Conservation (phyloP, 1,140 invertebrate genomes). For the Drosophila fuyamai region DNA sequence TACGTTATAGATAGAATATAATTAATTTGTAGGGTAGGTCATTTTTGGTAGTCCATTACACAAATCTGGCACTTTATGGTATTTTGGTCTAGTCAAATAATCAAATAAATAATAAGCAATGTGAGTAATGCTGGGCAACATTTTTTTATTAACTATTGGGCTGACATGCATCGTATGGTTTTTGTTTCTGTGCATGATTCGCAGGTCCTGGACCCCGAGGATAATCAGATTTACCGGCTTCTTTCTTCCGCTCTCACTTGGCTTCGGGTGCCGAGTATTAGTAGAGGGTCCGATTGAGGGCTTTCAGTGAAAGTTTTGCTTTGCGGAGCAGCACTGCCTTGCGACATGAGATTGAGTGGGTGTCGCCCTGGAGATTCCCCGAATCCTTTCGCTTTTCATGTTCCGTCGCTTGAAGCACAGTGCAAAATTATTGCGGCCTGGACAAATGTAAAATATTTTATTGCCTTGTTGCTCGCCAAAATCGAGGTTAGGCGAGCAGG, state of each 20-base stretch:
- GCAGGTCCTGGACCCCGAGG: slow-evolving; percentile 14
- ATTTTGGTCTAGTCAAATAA: too few species aligned
- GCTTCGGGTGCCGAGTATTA: slow-evolving; percentile 15
- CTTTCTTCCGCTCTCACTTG: slow-evolving; percentile 3
- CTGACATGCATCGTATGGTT: background rate
- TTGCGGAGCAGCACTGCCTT: slow-evolving; percentile 19
- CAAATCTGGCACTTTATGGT: too few species aligned
- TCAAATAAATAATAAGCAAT: background rate
- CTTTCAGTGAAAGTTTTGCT: slow-evolving; percentile 14
- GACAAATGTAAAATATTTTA: slow-evolving; percentile 71
- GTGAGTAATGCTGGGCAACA: background rate
- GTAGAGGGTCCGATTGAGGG: background rate
- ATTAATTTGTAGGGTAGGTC: too few species aligned
- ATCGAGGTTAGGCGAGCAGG: slow-evolving; percentile 25
- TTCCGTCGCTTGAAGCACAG: slow-evolving; percentile 3
- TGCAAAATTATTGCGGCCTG: slow-evolving; percentile 57
- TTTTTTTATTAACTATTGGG: background rate
- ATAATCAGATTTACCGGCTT: slow-evolving; percentile 26
- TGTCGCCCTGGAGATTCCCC: background rate
- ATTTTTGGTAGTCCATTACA: too few species aligned
- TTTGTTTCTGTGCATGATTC: slow-evolving; percentile 2
- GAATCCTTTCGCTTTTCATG: slow-evolving; percentile 8
- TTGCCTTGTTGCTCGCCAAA: slow-evolving; percentile 50
- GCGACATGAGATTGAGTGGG: slow-evolving; percentile 1
- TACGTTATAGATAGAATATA: too few species aligned